A percentile compares a stretch with the other conserved stretches of the same genome.
Conservation (phyloP, 2,888 invertebrate species). For the Tolmerus cingulatus region DNA sequence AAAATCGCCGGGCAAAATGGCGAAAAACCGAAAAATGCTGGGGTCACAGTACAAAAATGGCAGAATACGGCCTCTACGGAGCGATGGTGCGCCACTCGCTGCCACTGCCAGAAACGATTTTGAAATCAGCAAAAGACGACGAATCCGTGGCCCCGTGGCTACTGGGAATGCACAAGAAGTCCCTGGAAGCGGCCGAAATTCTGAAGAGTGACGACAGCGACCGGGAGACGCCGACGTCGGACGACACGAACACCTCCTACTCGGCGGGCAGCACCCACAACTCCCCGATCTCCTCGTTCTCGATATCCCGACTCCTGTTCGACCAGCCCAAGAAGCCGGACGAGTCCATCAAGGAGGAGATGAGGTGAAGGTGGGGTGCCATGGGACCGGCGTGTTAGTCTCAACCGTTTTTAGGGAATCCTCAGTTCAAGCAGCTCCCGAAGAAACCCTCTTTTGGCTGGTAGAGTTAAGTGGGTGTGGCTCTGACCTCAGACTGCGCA, state of each 20-base stretch:
- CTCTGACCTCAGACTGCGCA: conserved; percentile 1
- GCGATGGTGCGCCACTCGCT: conserved; percentile 99
- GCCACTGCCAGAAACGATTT: conserved; percentile 97
- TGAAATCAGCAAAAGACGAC: conserved; percentile 96
- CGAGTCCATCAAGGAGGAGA: conserved; percentile 37
- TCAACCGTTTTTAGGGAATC: conserved; percentile 12
- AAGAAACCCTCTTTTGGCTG: not conserved
- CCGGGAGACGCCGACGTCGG: conserved; percentile 69
- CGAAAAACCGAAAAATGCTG: conserved; percentile 99
- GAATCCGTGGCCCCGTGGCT: conserved; percentile 99
- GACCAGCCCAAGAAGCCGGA: conserved; percentile 55
- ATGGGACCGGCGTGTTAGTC: not conserved
- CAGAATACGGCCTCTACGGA: conserved; percentile 98
- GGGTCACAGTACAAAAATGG: conserved; percentile 99
- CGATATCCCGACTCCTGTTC: conserved; percentile 61
- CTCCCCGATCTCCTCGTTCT: conserved; percentile 63
- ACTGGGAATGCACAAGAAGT: conserved; percentile 96
- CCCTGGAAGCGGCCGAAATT: conserved; percentile 95
- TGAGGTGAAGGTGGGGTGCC: conserved; percentile 41
- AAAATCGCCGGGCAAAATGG: conserved; percentile 97
- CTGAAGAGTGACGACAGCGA: conserved; percentile 82
- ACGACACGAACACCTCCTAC: conserved; percentile 68
- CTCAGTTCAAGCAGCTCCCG: not conserved
- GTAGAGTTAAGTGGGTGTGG: not conserved
- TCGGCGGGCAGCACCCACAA: conserved; percentile 63